phyloP scores from a whole-genome alignment of 2,888 invertebrate genomes.

The Catocala sponsa region DNA sequence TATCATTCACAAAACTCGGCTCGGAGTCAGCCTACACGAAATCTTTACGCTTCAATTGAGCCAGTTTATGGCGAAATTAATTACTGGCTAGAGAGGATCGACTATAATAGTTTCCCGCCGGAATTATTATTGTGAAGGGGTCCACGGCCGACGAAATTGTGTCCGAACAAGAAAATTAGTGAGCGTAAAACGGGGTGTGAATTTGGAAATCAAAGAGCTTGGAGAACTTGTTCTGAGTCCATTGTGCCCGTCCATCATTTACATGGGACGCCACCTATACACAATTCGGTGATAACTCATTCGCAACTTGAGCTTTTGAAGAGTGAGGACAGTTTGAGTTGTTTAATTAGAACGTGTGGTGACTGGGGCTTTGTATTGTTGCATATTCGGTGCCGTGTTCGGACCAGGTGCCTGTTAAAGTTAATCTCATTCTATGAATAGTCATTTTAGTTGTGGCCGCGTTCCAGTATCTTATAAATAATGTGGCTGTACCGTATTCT shows the following conservation, averaged over 20 bases:
- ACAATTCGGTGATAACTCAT: slow-evolving; percentile 70
- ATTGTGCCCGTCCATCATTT: slow-evolving; percentile 83
- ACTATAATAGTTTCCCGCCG: slow-evolving; percentile 86
- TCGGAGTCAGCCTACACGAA: slow-evolving; percentile 79
- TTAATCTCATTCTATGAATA: not conserved
- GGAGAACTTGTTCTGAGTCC: slow-evolving; percentile 75
- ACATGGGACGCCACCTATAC: slow-evolving; percentile 81
- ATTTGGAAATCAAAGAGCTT: slow-evolving; percentile 85
- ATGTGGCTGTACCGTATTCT: no score
- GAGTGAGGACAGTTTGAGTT: slow-evolving; percentile 46
- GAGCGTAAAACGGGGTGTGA: slow-evolving; percentile 87
- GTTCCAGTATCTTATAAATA: no score
- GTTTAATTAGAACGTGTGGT: slow-evolving; percentile 49
- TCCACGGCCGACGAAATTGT: slow-evolving; percentile 76
- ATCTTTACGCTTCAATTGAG: slow-evolving; percentile 87
- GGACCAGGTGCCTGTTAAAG: not conserved
- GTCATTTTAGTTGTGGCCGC: no score
- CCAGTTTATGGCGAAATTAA: slow-evolving; percentile 86
- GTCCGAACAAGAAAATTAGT: slow-evolving; percentile 88
- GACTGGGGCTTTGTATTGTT: slow-evolving; percentile 35
- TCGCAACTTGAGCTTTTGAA: slow-evolving; percentile 66
- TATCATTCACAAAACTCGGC: slow-evolving; percentile 76
- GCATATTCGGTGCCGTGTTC: slow-evolving; percentile 16
- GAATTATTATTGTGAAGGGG: slow-evolving; percentile 86
- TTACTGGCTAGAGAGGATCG: slow-evolving; percentile 86